A percentile compares a stretch with the other conserved stretches of the same genome.
These are phyloP conservation scores for Nannospalax galili DNA, from an alignment of 2,113 vertebrate species.

Conservation along the genomic window DNA sequence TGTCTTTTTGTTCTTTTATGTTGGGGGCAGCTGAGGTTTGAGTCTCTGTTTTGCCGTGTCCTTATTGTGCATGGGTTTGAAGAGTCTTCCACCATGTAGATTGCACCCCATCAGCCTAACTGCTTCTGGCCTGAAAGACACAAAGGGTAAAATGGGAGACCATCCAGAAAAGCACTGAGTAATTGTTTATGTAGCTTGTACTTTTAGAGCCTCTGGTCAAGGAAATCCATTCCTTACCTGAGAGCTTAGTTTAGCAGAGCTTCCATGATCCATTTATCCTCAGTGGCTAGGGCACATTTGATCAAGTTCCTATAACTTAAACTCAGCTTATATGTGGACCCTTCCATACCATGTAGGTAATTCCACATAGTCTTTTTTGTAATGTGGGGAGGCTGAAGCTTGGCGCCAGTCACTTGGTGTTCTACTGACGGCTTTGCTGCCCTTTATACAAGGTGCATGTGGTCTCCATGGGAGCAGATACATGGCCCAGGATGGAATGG, in stretches of 20 bases:
- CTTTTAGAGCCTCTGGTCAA: background rate
- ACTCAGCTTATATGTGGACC: background rate
- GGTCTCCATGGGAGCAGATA: background rate
- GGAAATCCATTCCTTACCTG: background rate
- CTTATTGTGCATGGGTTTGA: background rate
- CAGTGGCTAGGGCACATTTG: background rate
- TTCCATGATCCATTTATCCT: background rate
- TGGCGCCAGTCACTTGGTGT: background rate
- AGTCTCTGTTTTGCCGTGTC: constrained; percentile 25
- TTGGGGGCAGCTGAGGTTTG: constrained; percentile 43
- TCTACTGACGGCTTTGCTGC: background rate
- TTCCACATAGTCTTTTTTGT: background rate
- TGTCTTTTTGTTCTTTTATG: constrained; percentile 76
- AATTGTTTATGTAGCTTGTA: background rate
- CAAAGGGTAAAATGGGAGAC: background rate
- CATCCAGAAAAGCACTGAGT: background rate
- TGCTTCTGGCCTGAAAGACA: constrained; percentile 11
- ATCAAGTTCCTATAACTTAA: background rate
- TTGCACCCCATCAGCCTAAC: background rate
- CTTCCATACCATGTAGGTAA: background rate
- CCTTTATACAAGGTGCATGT: background rate
- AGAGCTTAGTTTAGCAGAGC: background rate
- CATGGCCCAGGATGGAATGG: background rate
- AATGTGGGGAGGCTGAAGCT: constrained; percentile 5
- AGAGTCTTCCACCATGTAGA: background rate